Base-by-base conservation (phyloP, 2,888 invertebrate species). In the Amphiduros pacificus region DNA sequence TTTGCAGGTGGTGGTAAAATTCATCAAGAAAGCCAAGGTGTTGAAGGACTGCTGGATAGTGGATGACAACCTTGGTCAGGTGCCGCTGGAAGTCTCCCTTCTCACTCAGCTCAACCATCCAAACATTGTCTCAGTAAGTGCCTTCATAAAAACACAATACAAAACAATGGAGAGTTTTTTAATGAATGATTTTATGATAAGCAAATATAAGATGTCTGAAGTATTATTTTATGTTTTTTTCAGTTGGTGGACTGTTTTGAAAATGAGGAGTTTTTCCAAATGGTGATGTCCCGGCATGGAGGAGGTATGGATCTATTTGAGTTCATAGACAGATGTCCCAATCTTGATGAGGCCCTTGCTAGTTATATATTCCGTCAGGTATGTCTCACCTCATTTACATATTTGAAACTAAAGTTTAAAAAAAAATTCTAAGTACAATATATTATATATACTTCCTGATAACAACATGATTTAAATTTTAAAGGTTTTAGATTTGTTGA, bases 251-350 rank as follows among this genome's bases (percentile, higher is more conserved):
- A 65, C 48, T 60, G 51, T 17, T 64, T 26, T 29, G 57, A 59
- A 36, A 52, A 51, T 20, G 11, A 14, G 14, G 57, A 61, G 2
- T 65, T 88, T 77, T 88, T 88, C 74, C 89, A 90, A 81, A 85
- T 91, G 57, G 88, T 91, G 55, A 91, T 91, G 90, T 89, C 89
- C 78, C 89, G 89, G 71, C 89, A 90, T 76, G 90, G 90, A 31
- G 87, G 87, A 11, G 90, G 90, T 1, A 89, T 90, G 88, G 90
- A 91, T 76, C 81, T 90, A 64, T 90, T 90, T 81, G 90, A 90
- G 79, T 91, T 91, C 75, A 90, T 91, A 51, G 90, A 90, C 70
- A 84, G 89, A 0, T 84, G 87, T 32, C 89, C 89, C 3, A 76
- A 85, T 27, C 84, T 90, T 60, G 89, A 89, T 74, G 90, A 90